Evolutionary conservation across 2,113 vertebrate genomes (phyloP).

Genomic region (Indri indri): DNA sequence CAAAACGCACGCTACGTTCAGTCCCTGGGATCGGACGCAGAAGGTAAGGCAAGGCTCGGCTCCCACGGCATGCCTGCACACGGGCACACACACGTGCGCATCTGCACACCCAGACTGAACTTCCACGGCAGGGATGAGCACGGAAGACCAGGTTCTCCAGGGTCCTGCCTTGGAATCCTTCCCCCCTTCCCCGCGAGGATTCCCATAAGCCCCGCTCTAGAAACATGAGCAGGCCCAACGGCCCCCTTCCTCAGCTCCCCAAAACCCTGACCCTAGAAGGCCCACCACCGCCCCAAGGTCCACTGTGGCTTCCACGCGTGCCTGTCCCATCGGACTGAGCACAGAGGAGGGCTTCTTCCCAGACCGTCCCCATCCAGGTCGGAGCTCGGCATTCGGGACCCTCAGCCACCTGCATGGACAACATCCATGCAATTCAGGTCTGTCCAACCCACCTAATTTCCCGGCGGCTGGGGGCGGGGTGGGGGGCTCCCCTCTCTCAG

Average conservation of each 20-base stretch:
- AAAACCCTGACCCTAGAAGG: rapidly evolving
- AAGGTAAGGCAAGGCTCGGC: too few species aligned
- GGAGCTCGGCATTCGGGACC: too few species aligned
- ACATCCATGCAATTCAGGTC: background rate
- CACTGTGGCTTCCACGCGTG: rapidly evolving
- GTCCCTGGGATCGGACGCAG: background rate
- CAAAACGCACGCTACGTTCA: background rate
- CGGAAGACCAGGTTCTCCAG: background rate
- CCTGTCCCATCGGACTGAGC: background rate
- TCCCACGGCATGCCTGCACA: background rate
- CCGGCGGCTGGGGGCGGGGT: background rate
- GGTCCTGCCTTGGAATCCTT: background rate
- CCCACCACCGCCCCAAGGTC: background rate
- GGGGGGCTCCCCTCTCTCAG: background rate
- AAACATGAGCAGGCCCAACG: rapidly evolving
- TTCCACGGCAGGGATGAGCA: background rate
- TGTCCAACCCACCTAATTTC: constrained; percentile 36
- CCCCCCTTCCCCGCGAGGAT: too few species aligned
- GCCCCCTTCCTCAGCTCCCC: rapidly evolving
- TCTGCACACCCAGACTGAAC: background rate
- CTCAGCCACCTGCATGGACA: background rate
- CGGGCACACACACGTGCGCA: rapidly evolving
- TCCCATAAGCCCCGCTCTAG: background rate
- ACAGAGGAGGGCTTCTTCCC: too few species aligned
- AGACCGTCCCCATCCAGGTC: background rate